Base-by-base conservation (phyloP, 2,888 invertebrate genomes). In the Syrista parreyssii region DNA sequence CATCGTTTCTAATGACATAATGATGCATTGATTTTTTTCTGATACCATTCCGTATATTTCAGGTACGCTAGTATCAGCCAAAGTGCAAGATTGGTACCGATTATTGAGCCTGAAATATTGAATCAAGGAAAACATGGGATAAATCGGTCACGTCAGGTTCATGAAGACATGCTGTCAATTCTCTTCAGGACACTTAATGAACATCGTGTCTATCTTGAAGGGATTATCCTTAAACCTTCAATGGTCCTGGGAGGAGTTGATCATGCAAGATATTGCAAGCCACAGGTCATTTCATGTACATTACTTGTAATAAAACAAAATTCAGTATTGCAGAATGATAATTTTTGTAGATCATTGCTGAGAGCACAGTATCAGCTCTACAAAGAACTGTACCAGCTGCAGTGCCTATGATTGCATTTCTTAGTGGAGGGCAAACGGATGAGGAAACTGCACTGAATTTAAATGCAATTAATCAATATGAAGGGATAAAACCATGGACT, bases 371-470 rank as follows among this genome's bases (percentile, higher is more conserved):
- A 77, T 95, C 95, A 76, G 98, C 98, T 86, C 93, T 99, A 79
- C 95, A 96, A 86, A 94, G 98, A 87, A 98, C 97, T 84, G 98
- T 99, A 55, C 99, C 99, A 75, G 94, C 97, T 80, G 98, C 99
- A 79, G 98, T 99, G 85, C 97, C 98, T 91, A 98, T 98, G 87
- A 92, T 99, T 80, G 96, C 97, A 83, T 99, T 99, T 95, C 94
- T 99, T 87, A 98, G 98, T 84, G 99, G 99, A 82, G 98, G 98
- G 82, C 99, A 99, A 93, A 97, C 97, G 69, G 99, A 99, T 91
- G 97, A 98, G 89, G 98, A 99, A 88, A 98, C 99, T 12, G 96
- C 98, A 3, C 94, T 98, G 80, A 96, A 99, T 92, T 94, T 99
- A 92, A 97, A 98, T 92, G 98, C 98, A 86, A 98, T 99, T 93